Percentiles rank a stretch among this genome's conserved stretches.
phyloP scores from a whole-genome alignment of 2,888 invertebrate genomes.

The Noctua pronuba region DNA sequence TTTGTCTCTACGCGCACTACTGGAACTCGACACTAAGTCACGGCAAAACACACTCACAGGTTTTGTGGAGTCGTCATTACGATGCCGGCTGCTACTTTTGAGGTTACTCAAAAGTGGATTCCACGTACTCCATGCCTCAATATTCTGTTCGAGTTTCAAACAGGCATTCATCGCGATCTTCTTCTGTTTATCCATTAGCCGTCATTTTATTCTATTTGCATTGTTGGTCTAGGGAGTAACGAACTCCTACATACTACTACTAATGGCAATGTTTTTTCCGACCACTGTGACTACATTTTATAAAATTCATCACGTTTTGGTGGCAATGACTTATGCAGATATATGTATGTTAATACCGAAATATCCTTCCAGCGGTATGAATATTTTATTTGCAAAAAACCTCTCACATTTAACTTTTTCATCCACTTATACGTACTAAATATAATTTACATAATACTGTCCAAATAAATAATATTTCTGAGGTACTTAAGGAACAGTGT shows the following conservation, averaged over 20 bases:
- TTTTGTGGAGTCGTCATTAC: too few species aligned
- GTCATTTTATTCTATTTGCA: background rate
- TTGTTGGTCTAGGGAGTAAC: background rate
- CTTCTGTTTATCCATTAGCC: background rate
- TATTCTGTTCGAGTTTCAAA: background rate
- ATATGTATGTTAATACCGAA: slow-evolving; percentile 1
- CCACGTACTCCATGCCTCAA: background rate
- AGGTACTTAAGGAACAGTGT: slow-evolving; percentile 38
- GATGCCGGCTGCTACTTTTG: too few species aligned
- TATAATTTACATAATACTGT: slow-evolving; percentile 12
- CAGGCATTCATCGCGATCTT: background rate
- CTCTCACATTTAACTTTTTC: slow-evolving; percentile 14
- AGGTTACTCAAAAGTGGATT: too few species aligned
- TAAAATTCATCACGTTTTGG: slow-evolving; percentile 3
- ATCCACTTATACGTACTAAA: slow-evolving; percentile 25
- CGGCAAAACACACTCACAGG: too few species aligned
- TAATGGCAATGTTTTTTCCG: background rate
- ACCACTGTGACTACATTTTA: background rate
- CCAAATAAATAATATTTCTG: slow-evolving; percentile 38
- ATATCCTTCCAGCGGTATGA: background rate
- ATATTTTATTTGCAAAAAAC: background rate
- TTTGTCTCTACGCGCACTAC: too few species aligned
- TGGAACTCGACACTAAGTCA: too few species aligned
- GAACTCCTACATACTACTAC: background rate
- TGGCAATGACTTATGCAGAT: slow-evolving; percentile 4